Conservation (phyloP, 2,888 invertebrate genomes). For the Baccha elongata region DNA sequence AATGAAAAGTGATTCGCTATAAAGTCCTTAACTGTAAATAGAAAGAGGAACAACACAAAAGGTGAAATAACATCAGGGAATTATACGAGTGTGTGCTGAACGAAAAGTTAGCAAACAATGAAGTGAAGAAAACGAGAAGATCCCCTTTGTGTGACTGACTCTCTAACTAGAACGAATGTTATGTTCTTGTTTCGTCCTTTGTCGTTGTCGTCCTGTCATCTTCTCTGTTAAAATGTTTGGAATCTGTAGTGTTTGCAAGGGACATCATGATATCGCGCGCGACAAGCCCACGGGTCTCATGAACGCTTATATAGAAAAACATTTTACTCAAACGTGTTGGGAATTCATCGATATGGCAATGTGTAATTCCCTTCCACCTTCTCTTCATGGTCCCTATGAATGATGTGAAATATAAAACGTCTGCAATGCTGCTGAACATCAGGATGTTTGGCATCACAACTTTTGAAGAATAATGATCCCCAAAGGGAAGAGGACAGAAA, state of each 20-base stretch:
- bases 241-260: conserved; percentile 18
- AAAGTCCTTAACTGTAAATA: conserved; percentile 72
- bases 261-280: conserved; percentile 65
- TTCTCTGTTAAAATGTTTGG: conserved; percentile 18
- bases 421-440: conserved; percentile 36
- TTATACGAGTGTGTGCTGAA: conserved; percentile 33
- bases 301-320: conserved; percentile 72
- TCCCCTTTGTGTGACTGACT: conserved; percentile 2
- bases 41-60: conserved; percentile 59
- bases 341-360: conserved; percentile 71
- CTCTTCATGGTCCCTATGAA: background rate
- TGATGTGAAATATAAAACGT: conserved; percentile 55
- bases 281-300: conserved; percentile 68
- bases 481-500: conserved; percentile 26
- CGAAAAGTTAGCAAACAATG: conserved; percentile 66
- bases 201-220: conserved; percentile 9
- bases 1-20: conserved; percentile 71
- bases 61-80: conserved; percentile 71
- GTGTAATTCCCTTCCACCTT: conserved; percentile 54
- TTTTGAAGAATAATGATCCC: conserved; percentile 67
- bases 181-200: background rate
- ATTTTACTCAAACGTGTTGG: conserved; percentile 70
- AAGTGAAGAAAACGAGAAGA: conserved; percentile 24
- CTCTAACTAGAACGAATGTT: conserved; percentile 42
- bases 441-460: conserved; percentile 51